Percentiles rank a stretch among this genome's conserved stretches.
Evolutionary conservation across 2,113 vertebrate genomes (phyloP).

Genomic region (Petaurus breviceps): DNA sequence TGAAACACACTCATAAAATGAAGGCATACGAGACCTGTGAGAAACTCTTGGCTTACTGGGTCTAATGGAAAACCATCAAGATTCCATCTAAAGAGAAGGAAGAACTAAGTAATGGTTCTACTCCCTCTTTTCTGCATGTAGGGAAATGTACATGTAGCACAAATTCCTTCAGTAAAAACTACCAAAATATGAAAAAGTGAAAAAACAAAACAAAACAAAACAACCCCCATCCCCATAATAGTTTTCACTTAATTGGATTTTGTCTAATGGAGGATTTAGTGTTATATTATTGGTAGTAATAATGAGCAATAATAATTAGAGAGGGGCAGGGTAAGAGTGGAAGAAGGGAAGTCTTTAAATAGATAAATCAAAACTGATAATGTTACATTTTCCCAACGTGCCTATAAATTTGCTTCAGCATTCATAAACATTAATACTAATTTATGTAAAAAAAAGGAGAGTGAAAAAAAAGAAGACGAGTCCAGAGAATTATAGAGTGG

Average conservation of each 20-base stretch:
- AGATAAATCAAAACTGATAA: not conserved
- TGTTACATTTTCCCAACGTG: not conserved
- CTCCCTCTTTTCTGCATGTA: not conserved
- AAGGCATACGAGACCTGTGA: not conserved
- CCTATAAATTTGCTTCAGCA: not conserved
- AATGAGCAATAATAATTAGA: not conserved
- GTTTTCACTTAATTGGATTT: not conserved
- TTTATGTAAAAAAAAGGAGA: conserved; percentile 28
- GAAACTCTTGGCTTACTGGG: not conserved
- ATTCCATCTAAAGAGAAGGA: not conserved
- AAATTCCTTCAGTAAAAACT: not conserved
- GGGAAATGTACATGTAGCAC: not conserved
- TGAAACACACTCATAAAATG: not conserved
- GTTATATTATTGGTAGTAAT: not conserved
- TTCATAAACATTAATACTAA: not conserved
- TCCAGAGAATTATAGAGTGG: not conserved
- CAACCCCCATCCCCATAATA: not conserved
- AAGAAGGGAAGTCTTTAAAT: not conserved
- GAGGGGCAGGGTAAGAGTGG: not conserved
- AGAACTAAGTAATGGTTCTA: not conserved
- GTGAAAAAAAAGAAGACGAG: not conserved
- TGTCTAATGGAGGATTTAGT: not conserved
- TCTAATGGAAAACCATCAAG: not conserved
- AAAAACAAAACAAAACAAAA: not conserved
- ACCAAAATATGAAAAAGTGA: not conserved